Conservation (phyloP, 1,140 invertebrate genomes). For the Trichonephila clavata region DNA sequence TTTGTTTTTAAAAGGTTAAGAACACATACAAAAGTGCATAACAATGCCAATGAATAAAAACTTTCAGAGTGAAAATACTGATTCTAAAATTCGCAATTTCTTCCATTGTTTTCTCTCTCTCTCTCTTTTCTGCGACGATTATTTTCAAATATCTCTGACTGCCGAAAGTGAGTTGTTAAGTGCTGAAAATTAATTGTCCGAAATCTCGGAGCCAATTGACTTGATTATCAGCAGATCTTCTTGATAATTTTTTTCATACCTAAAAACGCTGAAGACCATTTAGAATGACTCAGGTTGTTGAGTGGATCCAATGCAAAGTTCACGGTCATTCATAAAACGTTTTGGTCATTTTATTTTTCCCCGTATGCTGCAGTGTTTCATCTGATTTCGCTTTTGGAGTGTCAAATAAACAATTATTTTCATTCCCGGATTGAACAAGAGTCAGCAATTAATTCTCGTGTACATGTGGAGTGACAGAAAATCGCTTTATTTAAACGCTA, state of each 20-base stretch:
- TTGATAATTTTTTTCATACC: neutral
- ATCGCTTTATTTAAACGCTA: too few relatives aligned
- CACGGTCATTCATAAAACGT: neutral
- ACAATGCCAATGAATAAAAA: too few relatives aligned
- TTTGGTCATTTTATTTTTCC: neutral
- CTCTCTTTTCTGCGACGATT: too few relatives aligned
- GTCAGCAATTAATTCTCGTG: too few relatives aligned
- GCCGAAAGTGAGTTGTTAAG: neutral
- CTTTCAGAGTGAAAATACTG: too few relatives aligned
- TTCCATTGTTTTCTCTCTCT: too few relatives aligned
- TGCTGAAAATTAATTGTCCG: neutral
- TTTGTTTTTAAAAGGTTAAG: too few relatives aligned
- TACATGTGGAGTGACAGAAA: too few relatives aligned
- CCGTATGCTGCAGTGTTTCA: neutral
- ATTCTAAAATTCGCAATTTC: too few relatives aligned
- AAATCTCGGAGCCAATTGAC: neutral
- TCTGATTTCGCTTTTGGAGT: neutral
- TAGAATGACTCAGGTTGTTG: neutral
- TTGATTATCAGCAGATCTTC: neutral
- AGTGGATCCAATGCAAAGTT: neutral
- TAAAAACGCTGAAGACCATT: neutral
- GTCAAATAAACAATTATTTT: too few relatives aligned
- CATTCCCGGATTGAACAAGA: too few relatives aligned
- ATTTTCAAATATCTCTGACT: neutral
- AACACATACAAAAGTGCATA: too few relatives aligned